A percentile compares a stretch with the other conserved stretches of the same genome.
These are phyloP conservation scores for Argyresthia albistria DNA, from an alignment of 2,888 invertebrate genomes.

Conservation along the genomic window DNA sequence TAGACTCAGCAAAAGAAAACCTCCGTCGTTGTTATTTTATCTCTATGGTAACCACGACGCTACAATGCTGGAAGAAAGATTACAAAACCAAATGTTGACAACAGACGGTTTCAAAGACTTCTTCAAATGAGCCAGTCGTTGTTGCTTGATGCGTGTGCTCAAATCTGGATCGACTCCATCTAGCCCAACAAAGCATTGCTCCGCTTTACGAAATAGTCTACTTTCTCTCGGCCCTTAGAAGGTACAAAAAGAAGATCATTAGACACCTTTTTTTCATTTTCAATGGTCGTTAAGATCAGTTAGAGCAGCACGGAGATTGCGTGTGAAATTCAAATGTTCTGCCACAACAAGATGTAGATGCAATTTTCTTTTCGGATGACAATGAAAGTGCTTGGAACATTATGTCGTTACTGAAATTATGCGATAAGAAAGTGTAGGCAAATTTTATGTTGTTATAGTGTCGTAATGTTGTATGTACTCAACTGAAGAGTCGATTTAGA, in stretches of 20 bases:
- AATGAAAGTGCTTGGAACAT: too few species aligned
- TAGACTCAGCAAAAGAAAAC: too few species aligned
- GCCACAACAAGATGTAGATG: background rate
- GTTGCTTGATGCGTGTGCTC: too few species aligned
- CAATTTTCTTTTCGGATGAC: background rate
- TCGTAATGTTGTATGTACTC: too few species aligned
- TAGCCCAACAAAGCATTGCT: constrained; percentile 35
- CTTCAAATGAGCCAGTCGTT: too few species aligned
- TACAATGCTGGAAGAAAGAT: too few species aligned
- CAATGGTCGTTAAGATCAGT: background rate
- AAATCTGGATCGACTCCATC: constrained; percentile 23
- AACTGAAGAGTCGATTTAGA: too few species aligned
- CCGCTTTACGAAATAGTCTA: constrained; percentile 45
- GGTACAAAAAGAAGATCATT: constrained; percentile 21
- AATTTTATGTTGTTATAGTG: too few species aligned
- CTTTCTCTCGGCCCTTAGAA: constrained; percentile 62
- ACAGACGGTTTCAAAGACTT: background rate
- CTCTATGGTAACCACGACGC: too few species aligned
- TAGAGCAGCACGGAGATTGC: constrained; percentile 1
- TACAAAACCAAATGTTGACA: background rate
- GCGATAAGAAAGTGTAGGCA: too few species aligned
- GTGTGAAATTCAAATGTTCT: constrained; percentile 1
- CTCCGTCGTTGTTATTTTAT: too few species aligned
- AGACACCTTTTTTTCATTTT: constrained; percentile 24
- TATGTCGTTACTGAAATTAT: too few species aligned